These are phyloP conservation scores for Zapornia atra DNA, from an alignment of 2,113 vertebrate genomes.

Conservation along the genomic window DNA sequence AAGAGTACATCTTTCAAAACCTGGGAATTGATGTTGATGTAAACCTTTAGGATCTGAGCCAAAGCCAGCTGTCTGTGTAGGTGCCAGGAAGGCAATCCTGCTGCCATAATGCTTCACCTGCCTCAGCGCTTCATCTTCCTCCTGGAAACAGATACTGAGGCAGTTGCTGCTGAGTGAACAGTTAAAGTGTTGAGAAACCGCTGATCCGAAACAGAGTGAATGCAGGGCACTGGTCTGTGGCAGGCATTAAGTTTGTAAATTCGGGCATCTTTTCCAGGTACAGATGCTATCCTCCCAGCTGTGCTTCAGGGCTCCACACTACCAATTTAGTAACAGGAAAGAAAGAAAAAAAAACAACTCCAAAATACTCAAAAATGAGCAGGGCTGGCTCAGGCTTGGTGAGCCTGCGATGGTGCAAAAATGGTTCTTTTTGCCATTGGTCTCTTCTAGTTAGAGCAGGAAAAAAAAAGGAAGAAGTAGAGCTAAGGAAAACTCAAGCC, in stretches of 20 bases:
- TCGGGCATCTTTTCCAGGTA: background rate
- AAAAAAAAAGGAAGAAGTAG: background rate
- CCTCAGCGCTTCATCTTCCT: background rate
- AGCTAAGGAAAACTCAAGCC: background rate
- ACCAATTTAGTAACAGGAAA: background rate
- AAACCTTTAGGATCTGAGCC: background rate
- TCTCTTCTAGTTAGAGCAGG: background rate
- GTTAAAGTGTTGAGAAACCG: background rate
- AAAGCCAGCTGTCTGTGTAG: background rate
- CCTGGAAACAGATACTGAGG: background rate
- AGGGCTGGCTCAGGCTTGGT: background rate
- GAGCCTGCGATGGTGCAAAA: fast-evolving
- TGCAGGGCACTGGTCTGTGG: background rate
- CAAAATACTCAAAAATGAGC: too few species aligned
- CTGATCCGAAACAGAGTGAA: background rate
- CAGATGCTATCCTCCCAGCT: background rate
- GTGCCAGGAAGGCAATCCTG: background rate
- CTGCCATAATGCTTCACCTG: background rate
- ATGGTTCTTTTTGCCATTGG: background rate
- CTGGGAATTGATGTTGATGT: background rate
- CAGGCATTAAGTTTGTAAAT: background rate
- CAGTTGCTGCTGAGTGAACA: background rate
- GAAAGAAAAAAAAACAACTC: too few species aligned
- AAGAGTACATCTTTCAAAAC: background rate
- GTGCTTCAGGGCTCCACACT: background rate